A percentile compares a stretch with the other conserved stretches of the same genome.
Conservation (phyloP, 2,797 vertebrate species). For the Pteropus rufus region DNA sequence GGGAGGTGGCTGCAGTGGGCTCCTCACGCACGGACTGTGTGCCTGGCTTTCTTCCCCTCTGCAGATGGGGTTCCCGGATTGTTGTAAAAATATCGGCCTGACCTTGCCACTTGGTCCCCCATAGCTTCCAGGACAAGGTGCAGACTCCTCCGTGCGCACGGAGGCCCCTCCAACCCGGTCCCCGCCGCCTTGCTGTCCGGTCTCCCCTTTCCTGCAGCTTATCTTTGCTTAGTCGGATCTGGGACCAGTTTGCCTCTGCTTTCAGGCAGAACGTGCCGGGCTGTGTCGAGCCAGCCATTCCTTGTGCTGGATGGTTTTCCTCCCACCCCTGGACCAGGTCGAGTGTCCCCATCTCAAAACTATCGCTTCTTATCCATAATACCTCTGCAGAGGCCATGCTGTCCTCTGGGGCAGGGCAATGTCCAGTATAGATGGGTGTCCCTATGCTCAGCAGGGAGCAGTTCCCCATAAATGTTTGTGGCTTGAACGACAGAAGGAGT, state of each 20-base stretch:
- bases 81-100: background rate
- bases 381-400: background rate
- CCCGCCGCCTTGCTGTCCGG: background rate
- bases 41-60: background rate
- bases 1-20: background rate
- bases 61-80: background rate
- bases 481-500: background rate
- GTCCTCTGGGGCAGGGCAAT: background rate
- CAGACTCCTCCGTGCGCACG: background rate
- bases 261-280: background rate
- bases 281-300: background rate
- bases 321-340: background rate
- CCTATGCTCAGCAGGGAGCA: background rate
- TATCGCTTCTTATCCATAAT: background rate
- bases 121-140: background rate
- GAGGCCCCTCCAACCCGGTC: background rate
- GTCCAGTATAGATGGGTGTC: background rate
- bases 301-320: background rate
- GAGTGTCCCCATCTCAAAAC: background rate
- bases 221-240: background rate
- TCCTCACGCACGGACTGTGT: rapidly evolving
- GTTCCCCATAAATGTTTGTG: background rate
- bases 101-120: background rate
- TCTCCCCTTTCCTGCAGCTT: background rate
- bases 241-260: background rate